Base-by-base conservation (phyloP, 2,888 invertebrate species). In the Oscheius sp. region DNA sequence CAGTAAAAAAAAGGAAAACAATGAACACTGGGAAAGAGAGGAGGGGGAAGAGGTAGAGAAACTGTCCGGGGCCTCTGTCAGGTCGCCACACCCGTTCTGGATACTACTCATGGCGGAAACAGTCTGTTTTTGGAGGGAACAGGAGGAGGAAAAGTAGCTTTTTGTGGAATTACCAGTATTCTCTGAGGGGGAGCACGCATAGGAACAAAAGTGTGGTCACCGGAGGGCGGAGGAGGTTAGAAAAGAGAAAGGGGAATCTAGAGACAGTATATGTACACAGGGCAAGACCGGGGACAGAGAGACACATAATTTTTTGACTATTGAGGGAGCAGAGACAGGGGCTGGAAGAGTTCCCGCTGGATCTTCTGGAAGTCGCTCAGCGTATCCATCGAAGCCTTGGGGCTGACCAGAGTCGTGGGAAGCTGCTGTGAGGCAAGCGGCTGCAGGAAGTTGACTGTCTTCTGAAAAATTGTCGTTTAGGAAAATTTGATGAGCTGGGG, bases 251-350 rank as follows among this genome's bases (percentile, higher is more conserved):
- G 50, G 50, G 50, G 50, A 32, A 21, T 29, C 55, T 55, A 55
- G n/a, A 29, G 21, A 32, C 55, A 55, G 32, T 55, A 32, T 55
- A 55, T 29, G 55, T 32, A 55, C 55, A 32, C 32, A 55, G 55
- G 55, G 32, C 21, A 55, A 29, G 55, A 55, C 21, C 55, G 55
- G 55, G 55, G 32, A 55, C 32, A 55, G 32, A 55, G 21, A 55
- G 55, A 55, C 21, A 55, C 21, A 55, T 13, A 32, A 7, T 42
- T 42, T 42, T 13, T 9, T 29, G 13, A 2, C 21, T n/a, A 55
- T 32, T 13, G 21, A 2, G n/a, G n/a, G 7, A 55, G n/a, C 21
- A n/a, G 55, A 32, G 55, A 29, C 5, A 9, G 21, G 21, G 32
- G 55, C 9, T 9, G 21, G 9, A 9, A 32, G 55, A 55, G 32